Base-by-base conservation (phyloP, 2,888 invertebrate species). In the Dichetophora obliterata region DNA sequence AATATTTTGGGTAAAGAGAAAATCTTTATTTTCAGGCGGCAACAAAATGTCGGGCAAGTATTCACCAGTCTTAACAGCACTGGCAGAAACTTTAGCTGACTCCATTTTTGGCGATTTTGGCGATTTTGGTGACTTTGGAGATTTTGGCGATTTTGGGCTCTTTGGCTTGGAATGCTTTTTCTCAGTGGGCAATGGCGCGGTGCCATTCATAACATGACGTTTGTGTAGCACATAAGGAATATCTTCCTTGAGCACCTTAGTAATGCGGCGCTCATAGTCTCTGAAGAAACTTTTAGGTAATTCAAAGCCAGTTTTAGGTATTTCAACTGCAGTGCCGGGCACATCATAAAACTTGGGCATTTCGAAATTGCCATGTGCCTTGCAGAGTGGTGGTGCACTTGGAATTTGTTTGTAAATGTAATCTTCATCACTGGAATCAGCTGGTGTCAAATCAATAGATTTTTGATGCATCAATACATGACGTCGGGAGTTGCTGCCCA, bases 191-290 rank as follows among this genome's bases (percentile, higher is more conserved):
- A 91, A 91, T 0, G 93, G 91, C 0, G 94, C 94, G 0, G 95
- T 95, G 0, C 95, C 95, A 85, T 96, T 96, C 93, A 95, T 94
- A 1, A 95, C 92, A 85, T 96, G 95, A 4, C 95, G 91, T 85
- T 96, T 96, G 86, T 96, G 95, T 70, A 96, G 90, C 6, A 95
- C 94, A 84, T 96, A 96, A 0, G 96, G 95, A 85, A 96, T 96
- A 82, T 96, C 96, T 81, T 93, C 93, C 82, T 92, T 90, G 0
- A 89, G 77, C 0, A 85, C 82, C 78, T 89, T 89, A 11, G 88
- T 83, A 43, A 91, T 90, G 72, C 92, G 91, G 52, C 91, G 90
- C 77, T 93, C 92, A 77, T 92, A 92, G 78, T 93, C 92, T 83
- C 93, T 92, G 83, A 94, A 94, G 84, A 94, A 93, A 83, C 93